phyloP scores from a whole-genome alignment of 2,888 invertebrate genomes.

The Drosophila yooni region DNA sequence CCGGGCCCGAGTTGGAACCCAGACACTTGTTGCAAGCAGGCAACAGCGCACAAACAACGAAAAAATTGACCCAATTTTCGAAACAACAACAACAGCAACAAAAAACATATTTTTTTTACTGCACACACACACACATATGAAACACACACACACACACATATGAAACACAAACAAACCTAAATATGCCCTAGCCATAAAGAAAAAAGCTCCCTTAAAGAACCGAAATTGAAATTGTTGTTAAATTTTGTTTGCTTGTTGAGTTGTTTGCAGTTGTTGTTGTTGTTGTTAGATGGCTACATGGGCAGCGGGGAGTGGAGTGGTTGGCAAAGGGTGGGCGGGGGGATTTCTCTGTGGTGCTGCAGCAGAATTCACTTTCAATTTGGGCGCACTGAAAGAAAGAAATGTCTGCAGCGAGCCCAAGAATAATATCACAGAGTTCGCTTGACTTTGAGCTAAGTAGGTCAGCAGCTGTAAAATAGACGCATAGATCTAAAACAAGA shows the following conservation, averaged over 20 bases:
- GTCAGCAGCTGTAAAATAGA: conserved; percentile 76
- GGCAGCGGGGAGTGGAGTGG: background rate
- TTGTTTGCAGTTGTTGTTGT: conserved; percentile 65
- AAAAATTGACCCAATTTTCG: conserved; percentile 61
- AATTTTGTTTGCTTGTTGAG: conserved; percentile 74
- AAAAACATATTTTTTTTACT: conserved; percentile 53
- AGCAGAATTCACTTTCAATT: conserved; percentile 77
- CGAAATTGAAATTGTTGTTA: conserved; percentile 76
- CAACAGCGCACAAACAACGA: conserved; percentile 49
- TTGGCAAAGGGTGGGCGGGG: background rate
- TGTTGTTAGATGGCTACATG: conserved; percentile 1
- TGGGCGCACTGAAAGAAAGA: conserved; percentile 56
- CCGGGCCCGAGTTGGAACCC: conserved; percentile 32
- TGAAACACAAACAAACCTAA: conserved; percentile 68
- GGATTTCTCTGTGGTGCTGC: conserved; percentile 39
- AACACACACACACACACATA: background rate
- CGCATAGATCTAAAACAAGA: conserved; percentile 45
- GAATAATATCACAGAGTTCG: conserved; percentile 53
- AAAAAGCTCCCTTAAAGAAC: conserved; percentile 71
- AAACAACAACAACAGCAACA: conserved; percentile 33
- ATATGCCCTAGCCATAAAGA: conserved; percentile 64
- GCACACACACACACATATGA: conserved; percentile 35
- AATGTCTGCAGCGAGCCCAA: conserved; percentile 48
- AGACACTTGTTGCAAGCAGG: conserved; percentile 76
- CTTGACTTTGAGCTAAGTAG: conserved; percentile 75